These are phyloP conservation scores for Chydorus sphaericus DNA, from an alignment of 2,888 invertebrate species.

Conservation along the genomic window DNA sequence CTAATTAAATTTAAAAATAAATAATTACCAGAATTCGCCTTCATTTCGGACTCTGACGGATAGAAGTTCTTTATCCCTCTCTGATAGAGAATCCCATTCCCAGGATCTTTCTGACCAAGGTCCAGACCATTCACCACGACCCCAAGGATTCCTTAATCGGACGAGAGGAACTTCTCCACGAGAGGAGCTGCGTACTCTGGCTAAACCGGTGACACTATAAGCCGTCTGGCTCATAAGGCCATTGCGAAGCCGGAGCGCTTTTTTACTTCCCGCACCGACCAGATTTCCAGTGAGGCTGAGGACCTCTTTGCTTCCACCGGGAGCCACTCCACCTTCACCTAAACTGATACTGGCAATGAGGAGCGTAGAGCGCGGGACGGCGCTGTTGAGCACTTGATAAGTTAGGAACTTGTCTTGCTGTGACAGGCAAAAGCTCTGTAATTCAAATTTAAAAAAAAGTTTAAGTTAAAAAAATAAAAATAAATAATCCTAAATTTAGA, in stretches of 20 bases:
- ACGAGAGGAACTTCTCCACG: constrained; percentile 43
- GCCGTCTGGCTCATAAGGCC: constrained; percentile 51
- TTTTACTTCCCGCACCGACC: constrained; percentile 26
- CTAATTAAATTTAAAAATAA: too few species aligned
- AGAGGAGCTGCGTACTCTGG: constrained; percentile 41
- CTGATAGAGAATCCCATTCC: constrained; percentile 51
- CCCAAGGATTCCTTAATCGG: constrained; percentile 49
- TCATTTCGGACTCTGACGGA: constrained; percentile 45
- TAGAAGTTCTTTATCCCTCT: constrained; percentile 45
- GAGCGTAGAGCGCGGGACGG: constrained; percentile 52
- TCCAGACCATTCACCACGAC: constrained; percentile 51
- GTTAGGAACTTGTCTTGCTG: constrained; percentile 48
- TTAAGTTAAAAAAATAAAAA: too few species aligned
- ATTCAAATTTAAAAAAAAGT: not conserved
- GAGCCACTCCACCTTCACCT: constrained; percentile 30
- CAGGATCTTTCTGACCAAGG: constrained; percentile 52
- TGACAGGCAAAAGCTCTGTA: constrained; percentile 43
- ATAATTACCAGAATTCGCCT: constrained; percentile 52
- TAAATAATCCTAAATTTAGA: too few species aligned
- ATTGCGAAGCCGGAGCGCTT: constrained; percentile 40
- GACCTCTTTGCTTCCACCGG: not conserved
- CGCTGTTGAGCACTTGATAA: constrained; percentile 49
- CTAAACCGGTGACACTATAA: constrained; percentile 54
- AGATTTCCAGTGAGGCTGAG: not conserved
- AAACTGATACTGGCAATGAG: constrained; percentile 48